Evolutionary conservation across 2,888 invertebrate genomes (phyloP), one percentile per base, ranked within the genome.

Genomic region (Ornithoptera alexandrae): DNA sequence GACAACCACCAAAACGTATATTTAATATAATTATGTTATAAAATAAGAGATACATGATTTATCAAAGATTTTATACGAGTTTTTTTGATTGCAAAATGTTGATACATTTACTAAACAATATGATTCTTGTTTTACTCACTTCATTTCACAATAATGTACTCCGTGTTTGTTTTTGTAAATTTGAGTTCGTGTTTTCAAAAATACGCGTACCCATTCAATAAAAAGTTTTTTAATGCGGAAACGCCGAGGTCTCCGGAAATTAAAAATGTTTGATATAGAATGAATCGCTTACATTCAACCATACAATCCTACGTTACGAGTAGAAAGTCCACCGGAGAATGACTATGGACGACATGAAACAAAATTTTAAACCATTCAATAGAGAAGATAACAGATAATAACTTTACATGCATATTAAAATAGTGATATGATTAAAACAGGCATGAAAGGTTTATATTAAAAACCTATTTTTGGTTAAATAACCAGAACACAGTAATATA

Each of bases 241-340:
- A n/a, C 59, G 30, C 60, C 50, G 60, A 20, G 18, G 66, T 60
- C 66, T 46, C 60, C 59, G 67, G 67, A 67, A 67, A 67, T 67
- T 61, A 67, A 61, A 67, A 61, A 61, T 53, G 67, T 67, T 67
- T 30, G 61, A 61, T 67, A 61, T 67, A 61, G 61, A 61, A 61
- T 61, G 61, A 67, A 67, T 6, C 60, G 50, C 60, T 46, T 22
- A 53, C 30, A 67, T 50, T 67, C 39, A 61, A 30, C 36, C 56
- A 15, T 36, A 61, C 53, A 24, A 53, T 50, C 17, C 17, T n/a
- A 22, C 59, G 36, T 6, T 30, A 12, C 59, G 36, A n/a, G n/a
- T 17, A 2, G 39, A 39, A 39, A 39, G 50, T 50, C 12, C 5
- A 17, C 15, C 5, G 50, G 50, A 50, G 0, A 50, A 18, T 50